Conservation (phyloP, 2,888 invertebrate species). For the Dolichopus griseipennis region DNA sequence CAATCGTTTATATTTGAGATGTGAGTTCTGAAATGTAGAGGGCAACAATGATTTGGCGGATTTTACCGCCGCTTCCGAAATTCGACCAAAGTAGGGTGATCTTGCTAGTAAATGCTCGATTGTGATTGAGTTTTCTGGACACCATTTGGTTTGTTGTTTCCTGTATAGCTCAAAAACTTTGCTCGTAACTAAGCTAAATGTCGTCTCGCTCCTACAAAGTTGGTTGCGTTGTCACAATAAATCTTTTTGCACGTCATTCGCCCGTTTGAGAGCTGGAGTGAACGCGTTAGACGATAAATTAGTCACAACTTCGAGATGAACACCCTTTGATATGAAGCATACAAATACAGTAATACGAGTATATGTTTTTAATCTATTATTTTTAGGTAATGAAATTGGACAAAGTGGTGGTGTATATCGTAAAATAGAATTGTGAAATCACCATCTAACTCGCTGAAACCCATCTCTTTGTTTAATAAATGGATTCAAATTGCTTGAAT, state of each 20-base stretch:
- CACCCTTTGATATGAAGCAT: conserved; percentile 20
- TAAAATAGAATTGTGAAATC: conserved; percentile 23
- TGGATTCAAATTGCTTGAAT: conserved; percentile 17
- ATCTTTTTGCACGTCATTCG: conserved; percentile 18
- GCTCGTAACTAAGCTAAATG: conserved; percentile 18
- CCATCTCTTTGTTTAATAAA: conserved; percentile 22
- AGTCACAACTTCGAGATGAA: conserved; percentile 22
- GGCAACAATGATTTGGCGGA: background rate
- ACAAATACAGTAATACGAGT: conserved; percentile 20
- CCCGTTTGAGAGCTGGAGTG: conserved; percentile 18
- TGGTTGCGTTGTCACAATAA: conserved; percentile 21
- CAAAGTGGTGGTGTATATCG: conserved; percentile 24
- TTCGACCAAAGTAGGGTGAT: conserved; percentile 20
- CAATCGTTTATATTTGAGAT: too few relatives aligned
- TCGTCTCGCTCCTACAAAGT: conserved; percentile 20
- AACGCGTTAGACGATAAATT: conserved; percentile 21
- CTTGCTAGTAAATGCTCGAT: too few relatives aligned
- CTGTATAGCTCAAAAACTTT: conserved; percentile 18
- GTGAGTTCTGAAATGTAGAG: background rate
- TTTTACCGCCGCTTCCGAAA: conserved; percentile 18
- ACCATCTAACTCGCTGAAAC: conserved; percentile 29
- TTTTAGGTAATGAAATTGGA: conserved; percentile 27
- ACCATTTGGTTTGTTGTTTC: background rate
- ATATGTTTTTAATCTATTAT: conserved; percentile 20
- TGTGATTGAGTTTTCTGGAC: too few relatives aligned